phyloP scores from a whole-genome alignment of 2,113 vertebrate genomes.

The Brienomyrus brachyistius region DNA sequence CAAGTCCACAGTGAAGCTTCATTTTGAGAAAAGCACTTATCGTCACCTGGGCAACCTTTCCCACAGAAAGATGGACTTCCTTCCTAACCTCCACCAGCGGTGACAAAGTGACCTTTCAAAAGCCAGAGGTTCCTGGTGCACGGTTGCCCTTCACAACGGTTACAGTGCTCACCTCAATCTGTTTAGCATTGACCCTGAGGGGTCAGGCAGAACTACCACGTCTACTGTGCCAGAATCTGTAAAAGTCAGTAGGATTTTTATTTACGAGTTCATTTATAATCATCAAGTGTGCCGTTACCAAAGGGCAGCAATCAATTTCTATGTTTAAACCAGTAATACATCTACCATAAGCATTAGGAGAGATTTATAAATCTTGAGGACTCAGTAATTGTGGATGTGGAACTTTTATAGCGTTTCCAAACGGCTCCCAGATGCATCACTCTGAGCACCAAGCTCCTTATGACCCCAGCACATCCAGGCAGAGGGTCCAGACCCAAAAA shows the following conservation, averaged over 20 bases:
- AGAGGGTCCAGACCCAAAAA: conserved; percentile 11
- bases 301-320: conserved; percentile 44
- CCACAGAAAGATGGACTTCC: not conserved
- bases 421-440: conserved; percentile 47
- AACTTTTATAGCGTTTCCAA: conserved; percentile 55
- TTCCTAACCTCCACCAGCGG: not conserved
- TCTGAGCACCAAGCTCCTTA: conserved; percentile 31
- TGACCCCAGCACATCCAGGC: conserved; percentile 39
- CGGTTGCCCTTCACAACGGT: conserved; percentile 11
- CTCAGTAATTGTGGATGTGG: conserved; percentile 55
- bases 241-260: conserved; percentile 42
- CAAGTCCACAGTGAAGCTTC: not conserved
- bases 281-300: conserved; percentile 48
- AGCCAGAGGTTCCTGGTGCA: conserved; percentile 8
- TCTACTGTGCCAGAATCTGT: conserved; percentile 48
- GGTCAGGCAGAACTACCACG: conserved; percentile 38
- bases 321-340: conserved; percentile 53
- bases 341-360: conserved; percentile 48
- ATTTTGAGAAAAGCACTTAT: not conserved
- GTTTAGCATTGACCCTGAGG: conserved; percentile 42
- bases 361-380: conserved; percentile 61
- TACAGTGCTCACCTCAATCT: conserved; percentile 27
- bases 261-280: conserved; percentile 52
- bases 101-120: conserved; percentile 1
- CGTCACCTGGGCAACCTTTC: not conserved